Conservation (phyloP, 2,888 invertebrate genomes). For the Crematogaster levior region DNA sequence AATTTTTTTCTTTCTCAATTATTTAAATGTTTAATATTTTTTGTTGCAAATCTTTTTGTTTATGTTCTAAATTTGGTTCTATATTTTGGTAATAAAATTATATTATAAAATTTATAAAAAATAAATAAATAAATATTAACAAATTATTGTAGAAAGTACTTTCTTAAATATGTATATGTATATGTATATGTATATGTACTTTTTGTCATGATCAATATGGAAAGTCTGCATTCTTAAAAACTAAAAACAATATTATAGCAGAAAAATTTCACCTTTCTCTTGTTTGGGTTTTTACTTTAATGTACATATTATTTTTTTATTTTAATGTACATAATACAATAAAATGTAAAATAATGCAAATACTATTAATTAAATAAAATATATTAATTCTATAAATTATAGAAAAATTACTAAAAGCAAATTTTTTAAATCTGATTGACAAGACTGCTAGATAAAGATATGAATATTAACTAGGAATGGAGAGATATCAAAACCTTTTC, state of each 20-base stretch:
- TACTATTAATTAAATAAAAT: background rate
- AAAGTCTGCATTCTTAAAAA: background rate
- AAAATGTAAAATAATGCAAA: background rate
- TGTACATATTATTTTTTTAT: background rate
- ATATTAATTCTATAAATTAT: too few relatives aligned
- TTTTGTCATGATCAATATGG: too few relatives aligned
- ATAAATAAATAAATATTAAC: background rate
- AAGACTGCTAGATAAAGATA: constrained; percentile 9
- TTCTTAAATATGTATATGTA: too few relatives aligned
- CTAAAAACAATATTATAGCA: background rate
- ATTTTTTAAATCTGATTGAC: background rate
- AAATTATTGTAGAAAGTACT: background rate
- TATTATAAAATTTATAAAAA: constrained; percentile 3
- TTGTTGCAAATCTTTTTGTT: too few relatives aligned
- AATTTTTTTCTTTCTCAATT: too few relatives aligned
- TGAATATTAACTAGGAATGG: too few relatives aligned
- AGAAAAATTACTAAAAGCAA: too few relatives aligned
- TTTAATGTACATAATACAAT: background rate
- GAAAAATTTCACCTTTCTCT: background rate
- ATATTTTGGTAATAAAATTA: background rate
- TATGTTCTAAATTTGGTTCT: background rate
- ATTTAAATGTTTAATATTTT: too few relatives aligned
- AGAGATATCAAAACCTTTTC: too few relatives aligned
- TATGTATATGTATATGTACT: too few relatives aligned
- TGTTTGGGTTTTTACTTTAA: background rate